These are phyloP conservation scores for Notoglanidium macrostoma DNA, from an alignment of 2,797 vertebrate species.

Conservation along the genomic window DNA sequence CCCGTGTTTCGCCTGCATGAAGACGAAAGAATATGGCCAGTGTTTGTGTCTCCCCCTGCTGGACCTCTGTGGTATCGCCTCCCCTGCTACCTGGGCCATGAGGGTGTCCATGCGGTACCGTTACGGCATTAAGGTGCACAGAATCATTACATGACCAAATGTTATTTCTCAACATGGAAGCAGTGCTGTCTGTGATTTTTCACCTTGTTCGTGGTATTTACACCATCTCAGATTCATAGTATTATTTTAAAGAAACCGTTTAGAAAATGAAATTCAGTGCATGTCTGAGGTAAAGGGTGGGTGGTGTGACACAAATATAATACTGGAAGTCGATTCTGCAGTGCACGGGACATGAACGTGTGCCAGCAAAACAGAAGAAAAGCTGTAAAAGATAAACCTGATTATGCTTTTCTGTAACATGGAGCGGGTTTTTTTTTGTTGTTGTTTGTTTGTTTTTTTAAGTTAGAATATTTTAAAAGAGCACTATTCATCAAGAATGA, in stretches of 20 bases:
- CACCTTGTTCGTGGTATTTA: background rate
- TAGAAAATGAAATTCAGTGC: background rate
- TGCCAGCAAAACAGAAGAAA: background rate
- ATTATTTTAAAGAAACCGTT: background rate
- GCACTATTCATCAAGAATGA: no score
- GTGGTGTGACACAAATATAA: background rate
- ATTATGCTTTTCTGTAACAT: no score
- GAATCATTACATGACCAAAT: background rate
- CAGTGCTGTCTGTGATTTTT: background rate
- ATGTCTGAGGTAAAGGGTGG: background rate
- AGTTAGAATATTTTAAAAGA: no score
- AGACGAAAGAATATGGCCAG: conserved; percentile 59
- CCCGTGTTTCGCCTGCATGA: conserved; percentile 68
- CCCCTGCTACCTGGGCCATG: conserved; percentile 64
- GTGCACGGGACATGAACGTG: background rate
- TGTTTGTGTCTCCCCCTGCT: conserved; percentile 74
- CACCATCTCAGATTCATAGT: background rate
- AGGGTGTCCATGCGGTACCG: conserved; percentile 71
- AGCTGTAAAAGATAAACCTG: no score
- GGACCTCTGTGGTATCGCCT: conserved; percentile 55
- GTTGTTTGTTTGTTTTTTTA: no score
- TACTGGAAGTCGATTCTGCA: no score
- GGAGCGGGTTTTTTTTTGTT: no score
- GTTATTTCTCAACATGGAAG: background rate
- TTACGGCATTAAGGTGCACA: conserved; percentile 71